Conservation (phyloP, 2,888 invertebrate species). For the Diloba caeruleocephala region DNA sequence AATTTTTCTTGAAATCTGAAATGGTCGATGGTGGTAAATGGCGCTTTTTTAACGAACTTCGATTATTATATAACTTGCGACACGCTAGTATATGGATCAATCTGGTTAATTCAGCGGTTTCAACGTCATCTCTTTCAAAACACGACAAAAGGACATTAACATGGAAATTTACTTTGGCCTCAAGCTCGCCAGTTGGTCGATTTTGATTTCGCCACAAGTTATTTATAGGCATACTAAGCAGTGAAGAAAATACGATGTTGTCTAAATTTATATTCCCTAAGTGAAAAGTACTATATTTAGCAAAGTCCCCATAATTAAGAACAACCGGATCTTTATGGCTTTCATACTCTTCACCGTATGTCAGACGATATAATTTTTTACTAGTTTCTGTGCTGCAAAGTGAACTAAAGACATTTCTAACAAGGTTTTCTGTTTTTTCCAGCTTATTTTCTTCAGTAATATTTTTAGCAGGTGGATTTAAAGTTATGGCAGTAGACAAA, state of each 20-base stretch:
- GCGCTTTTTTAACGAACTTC: slow-evolving; percentile 75
- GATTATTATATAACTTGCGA: slow-evolving; percentile 79
- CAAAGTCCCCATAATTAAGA: slow-evolving; percentile 76
- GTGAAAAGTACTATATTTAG: slow-evolving; percentile 77
- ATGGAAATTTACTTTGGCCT: slow-evolving; percentile 81
- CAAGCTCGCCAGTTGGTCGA: slow-evolving; percentile 62
- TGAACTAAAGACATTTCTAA: slow-evolving; percentile 71
- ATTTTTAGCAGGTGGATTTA: slow-evolving; percentile 48
- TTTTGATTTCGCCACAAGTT: slow-evolving; percentile 70
- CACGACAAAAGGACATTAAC: slow-evolving; percentile 78
- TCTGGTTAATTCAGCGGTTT: slow-evolving; percentile 75
- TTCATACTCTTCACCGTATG: slow-evolving; percentile 80
- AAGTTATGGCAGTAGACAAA: slow-evolving; percentile 57
- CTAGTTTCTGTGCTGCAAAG: slow-evolving; percentile 69
- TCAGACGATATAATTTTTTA: slow-evolving; percentile 73
- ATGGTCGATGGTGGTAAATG: slow-evolving; percentile 67
- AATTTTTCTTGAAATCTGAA: slow-evolving; percentile 77
- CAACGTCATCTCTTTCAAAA: slow-evolving; percentile 78
- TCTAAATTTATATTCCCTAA: slow-evolving; percentile 77
- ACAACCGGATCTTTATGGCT: slow-evolving; percentile 73
- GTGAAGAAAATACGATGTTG: slow-evolving; percentile 68
- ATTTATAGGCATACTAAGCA: slow-evolving; percentile 75
- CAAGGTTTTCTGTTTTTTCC: slow-evolving; percentile 67
- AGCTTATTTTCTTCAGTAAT: slow-evolving; percentile 58
- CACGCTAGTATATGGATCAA: slow-evolving; percentile 78